These are phyloP conservation scores for Chaetops frenatus DNA, from an alignment of 2,113 vertebrate species.

Conservation along the genomic window DNA sequence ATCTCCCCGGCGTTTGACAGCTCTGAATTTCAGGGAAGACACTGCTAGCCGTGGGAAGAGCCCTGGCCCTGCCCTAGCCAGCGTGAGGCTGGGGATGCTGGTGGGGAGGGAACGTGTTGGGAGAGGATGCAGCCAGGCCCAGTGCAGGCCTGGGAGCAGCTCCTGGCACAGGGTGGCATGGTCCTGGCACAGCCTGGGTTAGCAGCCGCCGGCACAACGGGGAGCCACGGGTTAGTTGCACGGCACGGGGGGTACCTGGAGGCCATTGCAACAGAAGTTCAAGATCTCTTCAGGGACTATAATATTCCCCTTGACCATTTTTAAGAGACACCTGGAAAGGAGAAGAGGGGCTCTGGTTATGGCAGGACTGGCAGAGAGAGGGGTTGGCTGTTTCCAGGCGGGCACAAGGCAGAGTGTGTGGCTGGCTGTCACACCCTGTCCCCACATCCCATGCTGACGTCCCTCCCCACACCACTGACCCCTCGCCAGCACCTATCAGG, in stretches of 20 bases:
- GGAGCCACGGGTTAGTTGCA: background rate
- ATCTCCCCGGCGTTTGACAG: rapidly evolving
- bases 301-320: slow-evolving; percentile 36
- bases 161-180: background rate
- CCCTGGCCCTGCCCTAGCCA: background rate
- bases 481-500: rapidly evolving
- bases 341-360: slow-evolving; percentile 4
- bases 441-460: background rate
- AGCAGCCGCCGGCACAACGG: background rate
- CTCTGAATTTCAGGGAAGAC: background rate
- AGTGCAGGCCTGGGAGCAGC: background rate
- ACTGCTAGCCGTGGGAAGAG: rapidly evolving
- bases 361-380: rapidly evolving
- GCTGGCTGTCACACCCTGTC: background rate
- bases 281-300: slow-evolving; percentile 37
- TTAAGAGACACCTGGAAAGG: slow-evolving; percentile 42
- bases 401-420: rapidly evolving
- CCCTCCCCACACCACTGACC: background rate
- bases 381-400: rapidly evolving
- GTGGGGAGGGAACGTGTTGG: rapidly evolving
- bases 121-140: background rate
- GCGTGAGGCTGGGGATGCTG: background rate
- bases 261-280: slow-evolving; percentile 41
- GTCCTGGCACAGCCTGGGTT: background rate
- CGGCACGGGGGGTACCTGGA: background rate